Conservation (phyloP, 1,140 invertebrate genomes). For the Drosophila lini region DNA sequence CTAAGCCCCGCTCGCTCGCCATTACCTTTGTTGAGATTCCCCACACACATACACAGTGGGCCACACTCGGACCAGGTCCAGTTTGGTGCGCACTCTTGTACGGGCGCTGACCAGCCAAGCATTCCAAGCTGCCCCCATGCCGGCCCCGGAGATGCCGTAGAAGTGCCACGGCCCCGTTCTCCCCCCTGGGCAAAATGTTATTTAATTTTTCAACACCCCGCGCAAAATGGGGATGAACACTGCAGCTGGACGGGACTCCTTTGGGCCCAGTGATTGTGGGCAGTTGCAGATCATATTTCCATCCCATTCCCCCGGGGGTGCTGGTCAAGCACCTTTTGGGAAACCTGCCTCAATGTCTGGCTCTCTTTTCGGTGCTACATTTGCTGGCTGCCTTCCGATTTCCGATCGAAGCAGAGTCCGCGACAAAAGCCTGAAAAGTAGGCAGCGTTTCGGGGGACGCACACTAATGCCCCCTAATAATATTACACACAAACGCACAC, state of each 20-base stretch:
- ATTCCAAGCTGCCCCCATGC: conserved; percentile 57
- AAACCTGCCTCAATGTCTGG: conserved; percentile 69
- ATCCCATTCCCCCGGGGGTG: background rate
- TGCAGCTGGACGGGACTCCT: conserved; percentile 10
- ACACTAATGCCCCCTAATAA: conserved; percentile 69
- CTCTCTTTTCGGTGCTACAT: conserved; percentile 17
- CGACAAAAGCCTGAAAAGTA: conserved; percentile 45
- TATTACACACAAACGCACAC: conserved; percentile 63
- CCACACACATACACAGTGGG: conserved; percentile 15
- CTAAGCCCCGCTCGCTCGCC: conserved; percentile 50
- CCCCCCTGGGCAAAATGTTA: conserved; percentile 41
- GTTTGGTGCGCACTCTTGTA: conserved; percentile 44
- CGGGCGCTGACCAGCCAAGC: conserved; percentile 78
- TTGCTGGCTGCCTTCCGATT: background rate
- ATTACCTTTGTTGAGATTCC: conserved; percentile 75
- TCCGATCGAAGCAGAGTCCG: conserved; percentile 6
- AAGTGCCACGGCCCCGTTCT: conserved; percentile 27
- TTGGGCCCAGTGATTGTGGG: conserved; percentile 36
- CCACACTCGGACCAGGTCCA: background rate
- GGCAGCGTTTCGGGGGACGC: conserved; percentile 55
- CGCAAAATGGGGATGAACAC: conserved; percentile 29
- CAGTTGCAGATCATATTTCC: conserved; percentile 69
- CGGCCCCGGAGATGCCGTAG: conserved; percentile 56
- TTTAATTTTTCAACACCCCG: conserved; percentile 66
- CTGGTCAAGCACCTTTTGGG: conserved; percentile 40